Base-by-base conservation (phyloP, 2,888 invertebrate genomes). In the Drosophila ezoana region DNA sequence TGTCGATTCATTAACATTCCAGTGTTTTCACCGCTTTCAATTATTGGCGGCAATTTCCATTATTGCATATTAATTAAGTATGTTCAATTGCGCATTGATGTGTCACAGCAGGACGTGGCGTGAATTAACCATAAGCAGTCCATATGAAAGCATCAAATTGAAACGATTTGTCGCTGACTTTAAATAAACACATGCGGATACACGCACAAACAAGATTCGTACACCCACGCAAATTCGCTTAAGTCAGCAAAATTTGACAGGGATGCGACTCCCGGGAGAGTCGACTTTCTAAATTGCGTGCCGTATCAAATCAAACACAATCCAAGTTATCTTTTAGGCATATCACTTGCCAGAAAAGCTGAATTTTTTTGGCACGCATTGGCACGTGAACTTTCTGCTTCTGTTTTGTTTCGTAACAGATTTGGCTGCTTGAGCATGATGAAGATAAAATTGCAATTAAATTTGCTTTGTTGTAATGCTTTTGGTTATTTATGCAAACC, bases 121-220 rank as follows among this genome's bases (percentile, higher is more conserved):
- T 54, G 23, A 57, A 57, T 54, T 53, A 54, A 35, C 16, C 28
- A 28, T 38, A 40, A 52, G 61, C n/a, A 47, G 62, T 23, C 16
- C 32, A 61, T 41, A 53, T 59, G 65, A 59, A 37, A 43, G 75
- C 49, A 57, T 72, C 67, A 66, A 82, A 68, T 54, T 65, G 48
- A 73, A 69, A 57, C 56, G 63, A 72, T 81, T 87, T 84, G 40
- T 51, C 60, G 76, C 52, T 47, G 65, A 77, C 68, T 72, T 68
- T 47, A 65, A 59, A 71, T 57, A 64, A 57, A 53, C 65, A 40
- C 35, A 49, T 37, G 49, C 49, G 18, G n/a, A 35, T 35, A 23
- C 37, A 49, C 37, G 10, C 41, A 49, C 38, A 18, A 28, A 37
- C 48, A 41, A n/a, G 18, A 37, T 51, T n/a, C 35, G 35, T 11